Base-by-base conservation (phyloP, 2,888 invertebrate species). In the Plusia festucae region DNA sequence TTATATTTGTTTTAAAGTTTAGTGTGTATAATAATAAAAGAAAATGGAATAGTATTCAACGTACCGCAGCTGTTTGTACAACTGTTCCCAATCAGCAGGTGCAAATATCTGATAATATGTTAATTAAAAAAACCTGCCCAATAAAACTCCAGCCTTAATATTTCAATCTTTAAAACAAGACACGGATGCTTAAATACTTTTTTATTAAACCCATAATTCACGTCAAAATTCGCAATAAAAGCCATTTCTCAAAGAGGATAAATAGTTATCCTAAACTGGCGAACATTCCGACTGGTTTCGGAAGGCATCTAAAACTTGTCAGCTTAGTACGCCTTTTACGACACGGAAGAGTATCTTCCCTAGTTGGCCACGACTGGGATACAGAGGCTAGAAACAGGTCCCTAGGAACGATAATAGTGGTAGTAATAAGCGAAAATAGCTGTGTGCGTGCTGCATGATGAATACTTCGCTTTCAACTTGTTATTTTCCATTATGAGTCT, bases 271-370 rank as follows among this genome's bases (percentile, higher is more conserved):
- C 30, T 51, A 22, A 56, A 53, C 55, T 53, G 51, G 53, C 32
- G 22, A 64, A 53, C 34, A 76, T 77, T 44, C 32, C 40, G 16
- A 7, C 60, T 52, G 1, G 54, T 56, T 65, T 72, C 34, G 22
- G 58, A 65, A 16, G 20, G 57, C 54, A 58, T 34, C 55, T 73
- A 61, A 78, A 78, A 70, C 67, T 71, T 16, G 76, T 65, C 54
- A 27, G 13, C 52, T 66, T 54, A 65, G 54, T 20, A 18, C 68
- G 51, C 82, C 82, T 76, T 80, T 77, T 80, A 73, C 62, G 69
- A 76, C 67, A 72, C 76, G 84, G 84, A 85, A 82, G 59, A 70
- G 76, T 73, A 71, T 65, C 66, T 58, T 64, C 83, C 85, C 52
- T 75, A 81, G 60, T 82, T 75, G 78, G 85, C 46, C 56, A 53